Base-by-base conservation (phyloP, 2,113 vertebrate species). In the Accipiter cooperii region DNA sequence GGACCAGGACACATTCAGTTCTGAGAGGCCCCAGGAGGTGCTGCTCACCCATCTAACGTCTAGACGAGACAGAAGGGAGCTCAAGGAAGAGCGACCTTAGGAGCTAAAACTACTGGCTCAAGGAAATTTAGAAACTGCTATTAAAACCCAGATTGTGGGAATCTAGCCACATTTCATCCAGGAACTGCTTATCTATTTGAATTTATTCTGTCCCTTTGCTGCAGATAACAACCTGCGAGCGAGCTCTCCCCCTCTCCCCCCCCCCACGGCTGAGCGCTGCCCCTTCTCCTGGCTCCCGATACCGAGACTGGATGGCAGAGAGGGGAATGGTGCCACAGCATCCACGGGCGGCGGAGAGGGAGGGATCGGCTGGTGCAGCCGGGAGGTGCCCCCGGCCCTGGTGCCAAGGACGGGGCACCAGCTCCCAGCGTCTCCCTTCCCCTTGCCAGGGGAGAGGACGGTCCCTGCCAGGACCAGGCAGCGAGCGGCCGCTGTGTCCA, bases 301-400 rank as follows among this genome's bases (percentile, higher is more conserved):
- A 3, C 0, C 0, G 5, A 65, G 65, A 29, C 55, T 0, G 34
- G 44, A 25, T 16, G 71, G 63, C 49, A 17, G 51, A 34, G 52
- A 24, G 7, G 18, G 49, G 31, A 64, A 82, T 55, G 54, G 55
- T 76, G 73, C 70, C 64, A 40, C 57, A 40, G 65, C 60, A 87
- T 8, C 33, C 40, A 10, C 0, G 0, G 80, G 90, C 65, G 36
- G 77, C 20, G 4, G 69, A 79, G 33, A 81, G 69, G 49, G 88
- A 90, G 73, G 78, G 91, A 86, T 84, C 52, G 93, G 70, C 95
- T 68, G 96, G 87, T 34, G 16, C 91, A 87, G 87, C 44, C 1
- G 20, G 92, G 54, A 57, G 54, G 6, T 49, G 73, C 51, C 57
- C 70, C 57, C 7, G 5, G 42, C 49, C 73, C 25, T 4, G 1